Percentiles rank a stretch among this genome's conserved stretches.
Conservation (phyloP, 2,113 vertebrate species). For the Ramphastos sulfuratus region DNA sequence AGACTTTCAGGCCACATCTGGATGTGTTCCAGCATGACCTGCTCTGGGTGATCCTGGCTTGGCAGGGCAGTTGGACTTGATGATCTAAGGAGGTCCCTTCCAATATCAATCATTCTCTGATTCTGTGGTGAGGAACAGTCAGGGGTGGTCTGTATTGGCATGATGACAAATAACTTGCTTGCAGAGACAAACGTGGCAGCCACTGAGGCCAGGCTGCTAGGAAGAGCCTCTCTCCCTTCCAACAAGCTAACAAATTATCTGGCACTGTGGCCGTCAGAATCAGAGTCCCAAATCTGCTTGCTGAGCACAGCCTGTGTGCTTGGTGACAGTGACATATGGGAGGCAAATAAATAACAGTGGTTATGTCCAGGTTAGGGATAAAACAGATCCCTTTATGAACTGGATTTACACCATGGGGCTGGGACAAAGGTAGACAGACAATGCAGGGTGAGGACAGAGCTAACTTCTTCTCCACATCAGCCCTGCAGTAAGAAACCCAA, state of each 20-base stretch:
- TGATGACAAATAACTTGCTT: not conserved
- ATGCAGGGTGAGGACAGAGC: not conserved
- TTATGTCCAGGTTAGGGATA: not conserved
- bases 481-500: not conserved
- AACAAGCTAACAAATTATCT: not conserved
- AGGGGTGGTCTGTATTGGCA: not conserved
- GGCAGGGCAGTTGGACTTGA: no score
- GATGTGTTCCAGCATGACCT: no score
- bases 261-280: not conserved
- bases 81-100: no score
- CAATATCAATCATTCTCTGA: no score
- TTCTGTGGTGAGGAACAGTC: not conserved
- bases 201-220: not conserved
- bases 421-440: not conserved
- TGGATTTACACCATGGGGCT: not conserved
- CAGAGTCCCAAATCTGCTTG: not conserved
- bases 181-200: not conserved
- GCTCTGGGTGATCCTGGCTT: no score
- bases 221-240: not conserved
- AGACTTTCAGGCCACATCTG: no score
- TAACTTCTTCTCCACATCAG: not conserved
- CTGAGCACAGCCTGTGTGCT: not conserved
- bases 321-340: constrained; percentile 39
- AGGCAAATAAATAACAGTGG: constrained; percentile 5
- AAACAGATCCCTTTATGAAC: not conserved